Evolutionary conservation across 2,113 vertebrate species (phyloP), one percentile per base, ranked within the genome.

Genomic region (Pycnonotus jocosus): DNA sequence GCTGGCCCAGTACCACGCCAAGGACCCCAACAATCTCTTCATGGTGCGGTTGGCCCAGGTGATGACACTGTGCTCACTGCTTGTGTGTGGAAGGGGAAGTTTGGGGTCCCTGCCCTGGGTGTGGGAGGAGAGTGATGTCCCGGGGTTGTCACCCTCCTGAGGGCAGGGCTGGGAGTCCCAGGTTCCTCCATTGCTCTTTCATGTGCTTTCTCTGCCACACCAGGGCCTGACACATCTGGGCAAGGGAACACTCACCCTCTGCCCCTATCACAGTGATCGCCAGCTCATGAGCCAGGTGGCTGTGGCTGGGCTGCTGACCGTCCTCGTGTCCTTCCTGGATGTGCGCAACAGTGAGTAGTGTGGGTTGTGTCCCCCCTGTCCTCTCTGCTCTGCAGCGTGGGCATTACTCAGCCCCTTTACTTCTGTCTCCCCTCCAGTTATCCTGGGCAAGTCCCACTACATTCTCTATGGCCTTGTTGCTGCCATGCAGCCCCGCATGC

Each of bases 251-350:
- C 98, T 99, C 62, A 99, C 99, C 31, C 98, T 99, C n/a, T 99
- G 99, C 86, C 99, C 99, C 11, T 99, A 99, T 97, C 99, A 99
- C 97, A 99, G 99, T 12, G 99, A 99, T 96, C 98, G 99, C 89
- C 99, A 99, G 98, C 98, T 99, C 77, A 99, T 99, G 99, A 99
- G 99, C 98, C 99, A 99, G 97, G 99, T 99, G 70, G 99, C 99
- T 0, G 99, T 99, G 93, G 99, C 99, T 0, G 99, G 99, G 48
- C 98, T 99, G 51, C 98, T 99, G 92, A 99, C 99, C 0, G 99
- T 99, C 64, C 98, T 99, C 0, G 99, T 99, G 74, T 99, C 99
- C 86, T 99, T 99, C 97, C 98, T 99, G 65, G 99, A 99, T 37
- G 99, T 99, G 96, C 99, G 99, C 96, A 99, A 99, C 97, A 99